Base-by-base conservation (phyloP, 2,888 invertebrate genomes). In the Steinernema scapterisci region DNA sequence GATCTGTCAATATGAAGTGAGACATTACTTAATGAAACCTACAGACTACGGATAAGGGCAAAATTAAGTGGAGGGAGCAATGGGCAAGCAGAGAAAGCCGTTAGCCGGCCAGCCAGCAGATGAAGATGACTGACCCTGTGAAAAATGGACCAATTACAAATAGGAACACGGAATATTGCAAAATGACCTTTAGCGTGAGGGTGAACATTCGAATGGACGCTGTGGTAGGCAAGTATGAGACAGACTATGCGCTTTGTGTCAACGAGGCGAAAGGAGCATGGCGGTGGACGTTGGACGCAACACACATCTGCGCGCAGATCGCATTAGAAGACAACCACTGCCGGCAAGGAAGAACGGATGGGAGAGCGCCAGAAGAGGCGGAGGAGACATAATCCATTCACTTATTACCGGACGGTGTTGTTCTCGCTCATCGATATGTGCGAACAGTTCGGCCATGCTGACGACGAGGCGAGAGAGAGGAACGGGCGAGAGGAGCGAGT, bases 271-370 rank as follows among this genome's bases (percentile, higher is more conserved):
- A 63, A 63, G 63, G 63, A 31, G 63, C 63, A 63, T 63, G 54
- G 54, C 54, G 54, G 54, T 54, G 63, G 63, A 31, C 31, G 63
- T 1, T 31, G 63, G 31, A 63, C 63, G 63, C 63, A 63, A 63
- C 63, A 63, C 63, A 63, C 63, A 63, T 63, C 63, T 63, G 63
- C 63, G 63, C 63, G 63, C 63, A 63, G 63, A 63, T 63, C 63
- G 63, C 63, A 63, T 63, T 63, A 63, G 38, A 63, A 25, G 63
- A 63, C 63, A 63, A 63, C 63, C 63, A 63, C 63, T 63, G 63
- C 63, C 63, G 63, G 63, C 27, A 63, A 63, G 63, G 63, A 63
- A 63, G 63, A 27, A 27, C 63, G 63, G 63, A 31, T 63, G 63
- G 63, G 63, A 27, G 31, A 63, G 16, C 63, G 63, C 23, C 31